Percentiles rank a stretch among this genome's conserved stretches.
phyloP scores from a whole-genome alignment of 2,113 vertebrate genomes.

The Lota lota region DNA sequence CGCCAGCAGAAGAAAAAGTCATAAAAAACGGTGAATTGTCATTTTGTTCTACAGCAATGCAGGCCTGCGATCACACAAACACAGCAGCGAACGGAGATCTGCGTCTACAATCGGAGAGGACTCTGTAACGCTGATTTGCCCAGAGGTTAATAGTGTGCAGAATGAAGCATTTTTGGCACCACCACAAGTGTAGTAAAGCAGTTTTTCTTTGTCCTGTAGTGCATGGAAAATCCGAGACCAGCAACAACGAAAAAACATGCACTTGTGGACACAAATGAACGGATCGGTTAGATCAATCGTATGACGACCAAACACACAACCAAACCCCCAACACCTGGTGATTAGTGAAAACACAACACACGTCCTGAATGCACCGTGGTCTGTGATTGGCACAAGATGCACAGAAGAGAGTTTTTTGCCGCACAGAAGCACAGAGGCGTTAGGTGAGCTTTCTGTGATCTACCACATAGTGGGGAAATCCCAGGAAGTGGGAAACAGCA shows the following conservation, averaged over 20 bases:
- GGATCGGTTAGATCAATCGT: slow-evolving; percentile 24
- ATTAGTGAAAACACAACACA: slow-evolving; percentile 48
- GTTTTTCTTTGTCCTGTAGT: slow-evolving; percentile 1
- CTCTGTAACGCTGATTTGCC: not conserved
- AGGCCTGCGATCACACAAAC: slow-evolving; percentile 52
- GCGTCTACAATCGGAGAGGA: slow-evolving; percentile 12
- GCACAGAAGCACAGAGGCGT: slow-evolving; percentile 52
- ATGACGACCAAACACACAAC: not conserved
- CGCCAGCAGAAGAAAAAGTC: too few species aligned
- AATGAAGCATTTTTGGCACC: slow-evolving; percentile 7
- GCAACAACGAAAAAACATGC: slow-evolving; percentile 44
- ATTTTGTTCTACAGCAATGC: slow-evolving; percentile 34
- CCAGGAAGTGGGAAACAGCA: slow-evolving; percentile 24
- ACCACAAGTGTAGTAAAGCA: not conserved
- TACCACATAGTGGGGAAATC: slow-evolving; percentile 33
- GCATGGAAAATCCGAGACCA: slow-evolving; percentile 58
- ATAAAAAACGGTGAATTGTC: not conserved
- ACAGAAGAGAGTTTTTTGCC: slow-evolving; percentile 12
- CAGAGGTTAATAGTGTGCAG: slow-evolving; percentile 46
- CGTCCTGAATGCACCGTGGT: slow-evolving; percentile 21
- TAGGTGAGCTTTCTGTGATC: slow-evolving; percentile 46
- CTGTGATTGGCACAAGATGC: slow-evolving; percentile 41
- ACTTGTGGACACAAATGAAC: slow-evolving; percentile 5
- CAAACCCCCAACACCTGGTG: slow-evolving; percentile 21
- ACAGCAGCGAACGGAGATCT: not conserved